A percentile compares a stretch with the other conserved stretches of the same genome.
Evolutionary conservation across 2,113 vertebrate species (phyloP).

Genomic region (Heptranchias perlo): DNA sequence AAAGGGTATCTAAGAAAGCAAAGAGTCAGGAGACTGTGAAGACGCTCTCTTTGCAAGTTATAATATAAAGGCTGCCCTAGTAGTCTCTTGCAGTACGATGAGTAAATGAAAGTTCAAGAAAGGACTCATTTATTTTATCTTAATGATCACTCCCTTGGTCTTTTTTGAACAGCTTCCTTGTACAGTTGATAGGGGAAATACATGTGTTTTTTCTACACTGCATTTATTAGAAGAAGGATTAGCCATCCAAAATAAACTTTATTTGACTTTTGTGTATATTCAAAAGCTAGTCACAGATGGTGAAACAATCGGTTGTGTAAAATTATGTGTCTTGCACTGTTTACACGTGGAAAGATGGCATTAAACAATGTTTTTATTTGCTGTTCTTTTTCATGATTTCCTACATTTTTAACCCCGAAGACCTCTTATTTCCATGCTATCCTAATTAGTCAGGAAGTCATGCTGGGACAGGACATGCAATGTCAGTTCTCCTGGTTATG

Average conservation of each 20-base stretch:
- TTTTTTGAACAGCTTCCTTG: neutral
- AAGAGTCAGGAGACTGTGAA: neutral
- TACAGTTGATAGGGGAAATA: neutral
- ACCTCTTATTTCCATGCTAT: neutral
- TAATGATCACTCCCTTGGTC: neutral
- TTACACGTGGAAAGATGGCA: neutral
- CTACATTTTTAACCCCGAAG: neutral
- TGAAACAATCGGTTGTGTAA: neutral
- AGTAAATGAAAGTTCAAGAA: conserved; percentile 10
- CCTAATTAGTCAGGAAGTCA: neutral
- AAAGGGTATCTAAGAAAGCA: neutral
- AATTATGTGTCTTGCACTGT: neutral
- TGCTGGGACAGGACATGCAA: neutral
- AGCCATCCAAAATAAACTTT: neutral
- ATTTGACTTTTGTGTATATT: neutral
- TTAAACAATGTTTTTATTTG: neutral
- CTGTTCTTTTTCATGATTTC: neutral
- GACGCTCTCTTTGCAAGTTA: neutral
- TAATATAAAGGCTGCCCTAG: neutral
- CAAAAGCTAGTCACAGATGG: neutral
- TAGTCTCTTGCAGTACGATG: neutral
- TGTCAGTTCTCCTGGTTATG: neutral
- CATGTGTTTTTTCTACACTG: neutral
- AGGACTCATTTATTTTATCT: neutral
- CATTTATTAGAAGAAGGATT: neutral